Conservation (phyloP, 2,888 invertebrate genomes). For the Dioctria linearis region DNA sequence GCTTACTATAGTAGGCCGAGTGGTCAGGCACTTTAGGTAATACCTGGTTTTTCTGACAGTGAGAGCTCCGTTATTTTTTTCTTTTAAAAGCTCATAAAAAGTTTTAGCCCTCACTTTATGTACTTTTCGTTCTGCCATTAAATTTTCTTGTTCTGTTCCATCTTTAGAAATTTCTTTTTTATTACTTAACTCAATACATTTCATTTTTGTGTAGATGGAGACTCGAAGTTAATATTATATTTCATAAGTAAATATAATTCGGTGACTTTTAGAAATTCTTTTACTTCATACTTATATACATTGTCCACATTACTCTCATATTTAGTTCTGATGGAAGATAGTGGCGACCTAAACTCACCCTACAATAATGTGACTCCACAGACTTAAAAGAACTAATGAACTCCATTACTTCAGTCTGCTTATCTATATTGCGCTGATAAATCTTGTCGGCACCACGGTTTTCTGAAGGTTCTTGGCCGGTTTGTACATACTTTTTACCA, state of each 20-base stretch:
- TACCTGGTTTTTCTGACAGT: slow-evolving; percentile 9
- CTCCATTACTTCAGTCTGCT: too few species aligned
- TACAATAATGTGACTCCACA: too few species aligned
- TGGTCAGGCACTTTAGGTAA: slow-evolving; percentile 46
- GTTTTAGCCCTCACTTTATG: background rate
- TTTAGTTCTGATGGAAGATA: too few species aligned
- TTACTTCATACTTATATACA: too few species aligned
- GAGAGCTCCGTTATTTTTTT: background rate
- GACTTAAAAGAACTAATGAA: too few species aligned
- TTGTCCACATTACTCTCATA: too few species aligned
- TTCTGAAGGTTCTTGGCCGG: too few species aligned
- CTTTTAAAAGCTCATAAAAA: slow-evolving; percentile 8
- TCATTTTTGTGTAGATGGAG: background rate
- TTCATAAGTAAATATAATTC: background rate
- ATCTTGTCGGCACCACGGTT: too few species aligned
- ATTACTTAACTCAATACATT: background rate
- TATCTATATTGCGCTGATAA: too few species aligned
- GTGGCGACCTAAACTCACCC: too few species aligned
- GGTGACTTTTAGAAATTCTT: background rate
- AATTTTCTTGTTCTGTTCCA: background rate
- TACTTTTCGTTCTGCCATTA: background rate
- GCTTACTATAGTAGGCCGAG: slow-evolving; percentile 24
- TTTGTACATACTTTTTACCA: too few species aligned
- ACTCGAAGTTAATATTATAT: background rate
- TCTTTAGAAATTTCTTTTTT: background rate